Conservation (phyloP, 2,113 vertebrate genomes). For the Bucco capensis region DNA sequence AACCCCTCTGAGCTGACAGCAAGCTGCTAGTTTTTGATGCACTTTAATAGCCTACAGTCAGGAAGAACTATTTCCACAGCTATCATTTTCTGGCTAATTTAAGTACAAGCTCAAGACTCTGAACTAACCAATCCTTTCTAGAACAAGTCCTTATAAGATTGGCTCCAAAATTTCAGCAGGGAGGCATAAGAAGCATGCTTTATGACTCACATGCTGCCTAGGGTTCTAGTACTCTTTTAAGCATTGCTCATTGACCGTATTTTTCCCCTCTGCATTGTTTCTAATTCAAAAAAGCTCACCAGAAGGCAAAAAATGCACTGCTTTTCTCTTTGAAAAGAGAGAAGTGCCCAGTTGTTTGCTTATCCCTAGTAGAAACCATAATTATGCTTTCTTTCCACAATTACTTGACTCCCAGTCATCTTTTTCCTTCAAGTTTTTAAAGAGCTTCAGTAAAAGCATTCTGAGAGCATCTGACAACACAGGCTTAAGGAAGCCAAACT, state of each 20-base stretch:
- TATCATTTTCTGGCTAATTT: not conserved
- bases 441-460: not conserved
- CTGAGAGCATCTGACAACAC: accelerated
- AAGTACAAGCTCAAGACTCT: not conserved
- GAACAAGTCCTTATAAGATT: accelerated
- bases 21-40: not conserved
- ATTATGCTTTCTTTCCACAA: not conserved
- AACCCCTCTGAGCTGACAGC: not conserved
- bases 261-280: not conserved
- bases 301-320: not conserved
- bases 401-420: not conserved
- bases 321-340: not conserved
- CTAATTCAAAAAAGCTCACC: not conserved
- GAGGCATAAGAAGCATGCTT: not conserved
- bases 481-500: not conserved
- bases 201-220: not conserved
- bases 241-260: accelerated
- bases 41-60: not conserved
- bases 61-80: not conserved
- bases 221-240: not conserved
- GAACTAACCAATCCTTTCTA: not conserved
- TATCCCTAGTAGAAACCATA: not conserved
- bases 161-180: not conserved
- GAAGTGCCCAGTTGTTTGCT: not conserved
- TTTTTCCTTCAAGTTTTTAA: not conserved